Percentiles rank a stretch among this genome's conserved stretches.
These are phyloP conservation scores for Caenorhabditis parvicauda DNA, from an alignment of 2,888 invertebrate genomes.

Conservation along the genomic window DNA sequence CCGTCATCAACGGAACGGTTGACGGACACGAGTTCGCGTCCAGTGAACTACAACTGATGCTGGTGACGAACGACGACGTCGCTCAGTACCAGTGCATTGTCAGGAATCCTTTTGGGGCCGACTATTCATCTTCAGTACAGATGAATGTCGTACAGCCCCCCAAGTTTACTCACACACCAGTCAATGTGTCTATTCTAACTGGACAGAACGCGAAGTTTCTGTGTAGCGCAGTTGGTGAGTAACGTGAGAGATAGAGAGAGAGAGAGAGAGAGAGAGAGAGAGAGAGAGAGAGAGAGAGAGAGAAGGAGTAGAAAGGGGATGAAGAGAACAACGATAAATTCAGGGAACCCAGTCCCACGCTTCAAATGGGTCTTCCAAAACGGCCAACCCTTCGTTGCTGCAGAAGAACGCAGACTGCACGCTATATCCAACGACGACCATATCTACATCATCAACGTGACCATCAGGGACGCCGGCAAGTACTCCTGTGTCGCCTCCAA, in stretches of 20 bases:
- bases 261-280: background rate
- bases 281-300: background rate
- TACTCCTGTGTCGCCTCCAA: conserved; percentile 42
- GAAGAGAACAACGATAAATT: background rate
- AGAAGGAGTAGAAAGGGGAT: background rate
- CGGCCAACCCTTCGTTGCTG: conserved; percentile 37
- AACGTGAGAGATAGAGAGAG: too few relatives aligned
- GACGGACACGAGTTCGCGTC: conserved; percentile 28
- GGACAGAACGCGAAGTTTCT: conserved; percentile 40
- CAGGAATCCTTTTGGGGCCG: conserved; percentile 34
- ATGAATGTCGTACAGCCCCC: conserved; percentile 39
- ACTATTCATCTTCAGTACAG: conserved; percentile 11
- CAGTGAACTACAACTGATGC: conserved; percentile 21
- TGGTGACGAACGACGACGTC: conserved; percentile 25
- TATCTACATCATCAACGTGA: conserved; percentile 38
- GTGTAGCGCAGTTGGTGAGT: conserved; percentile 25
- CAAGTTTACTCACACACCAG: conserved; percentile 29
- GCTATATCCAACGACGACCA: conserved; percentile 39
- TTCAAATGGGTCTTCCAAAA: conserved; percentile 43
- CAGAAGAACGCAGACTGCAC: conserved; percentile 32
- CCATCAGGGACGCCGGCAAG: conserved; percentile 29
- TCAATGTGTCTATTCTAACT: conserved; percentile 33
- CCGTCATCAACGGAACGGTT: conserved; percentile 31
- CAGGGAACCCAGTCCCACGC: conserved; percentile 29
- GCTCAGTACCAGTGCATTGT: conserved; percentile 42